These are phyloP conservation scores for Pogonomyrmex barbatus DNA, from an alignment of 1,140 invertebrate genomes.

Conservation along the genomic window DNA sequence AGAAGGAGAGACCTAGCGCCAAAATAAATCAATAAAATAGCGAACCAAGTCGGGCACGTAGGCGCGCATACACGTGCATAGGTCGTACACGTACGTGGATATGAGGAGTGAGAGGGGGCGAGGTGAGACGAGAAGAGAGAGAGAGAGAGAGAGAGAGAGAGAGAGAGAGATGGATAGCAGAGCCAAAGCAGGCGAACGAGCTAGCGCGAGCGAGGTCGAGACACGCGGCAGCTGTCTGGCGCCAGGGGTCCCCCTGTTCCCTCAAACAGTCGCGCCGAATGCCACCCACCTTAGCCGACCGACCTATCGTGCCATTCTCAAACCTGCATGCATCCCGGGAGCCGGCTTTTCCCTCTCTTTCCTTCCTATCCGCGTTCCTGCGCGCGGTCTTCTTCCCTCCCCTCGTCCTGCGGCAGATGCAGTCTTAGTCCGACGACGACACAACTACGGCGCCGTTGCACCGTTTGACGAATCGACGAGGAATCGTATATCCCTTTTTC, in stretches of 20 bases:
- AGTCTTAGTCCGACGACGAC: background rate
- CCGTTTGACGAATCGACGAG: conserved; percentile 45
- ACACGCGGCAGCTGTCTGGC: conserved; percentile 81
- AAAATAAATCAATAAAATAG: conserved; percentile 79
- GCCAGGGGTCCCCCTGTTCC: conserved; percentile 79
- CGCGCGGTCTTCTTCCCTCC: background rate
- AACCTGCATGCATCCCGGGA: conserved; percentile 75
- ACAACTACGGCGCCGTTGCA: background rate
- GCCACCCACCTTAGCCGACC: conserved; percentile 78
- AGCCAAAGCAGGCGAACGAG: conserved; percentile 63
- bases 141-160: conserved; percentile 16
- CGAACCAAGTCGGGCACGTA: conserved; percentile 56
- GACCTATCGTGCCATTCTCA: conserved; percentile 79
- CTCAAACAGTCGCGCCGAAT: conserved; percentile 78
- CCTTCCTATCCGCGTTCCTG: conserved; percentile 19
- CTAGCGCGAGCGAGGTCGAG: conserved; percentile 78
- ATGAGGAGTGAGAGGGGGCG: conserved; percentile 1
- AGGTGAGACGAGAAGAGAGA: conserved; percentile 26
- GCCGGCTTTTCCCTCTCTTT: conserved; percentile 63
- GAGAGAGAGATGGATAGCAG: conserved; percentile 18
- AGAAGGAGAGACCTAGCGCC: conserved; percentile 62
- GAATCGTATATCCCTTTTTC: background rate
- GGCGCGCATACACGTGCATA: conserved; percentile 33
- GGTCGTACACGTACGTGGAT: conserved; percentile 33
- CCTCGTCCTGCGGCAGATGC: conserved; percentile 43